Evolutionary conservation across 2,888 invertebrate species (phyloP).

Genomic region (Caenorhabditis wallacei): DNA sequence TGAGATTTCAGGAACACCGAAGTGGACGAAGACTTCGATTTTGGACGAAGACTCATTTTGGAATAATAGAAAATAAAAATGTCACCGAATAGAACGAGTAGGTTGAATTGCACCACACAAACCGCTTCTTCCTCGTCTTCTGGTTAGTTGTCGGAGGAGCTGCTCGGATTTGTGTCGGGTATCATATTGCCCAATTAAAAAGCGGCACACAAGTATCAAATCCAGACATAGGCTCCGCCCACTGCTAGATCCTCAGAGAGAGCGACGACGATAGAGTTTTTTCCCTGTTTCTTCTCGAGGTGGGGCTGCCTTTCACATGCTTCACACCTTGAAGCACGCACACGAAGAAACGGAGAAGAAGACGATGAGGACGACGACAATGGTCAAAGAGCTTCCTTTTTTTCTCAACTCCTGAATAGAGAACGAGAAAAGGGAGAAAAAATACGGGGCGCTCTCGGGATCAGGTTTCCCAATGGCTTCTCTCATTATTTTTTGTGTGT

Average conservation of each 20-base stretch:
- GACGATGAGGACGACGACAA: neutral
- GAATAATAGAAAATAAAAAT: neutral
- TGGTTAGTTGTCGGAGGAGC: constrained; percentile 48
- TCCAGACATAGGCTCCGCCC: constrained; percentile 39
- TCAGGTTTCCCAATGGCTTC: constrained; percentile 60
- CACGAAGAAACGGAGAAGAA: neutral
- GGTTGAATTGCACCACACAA: neutral
- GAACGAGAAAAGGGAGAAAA: constrained; percentile 29
- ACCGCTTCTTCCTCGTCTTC: constrained; percentile 22
- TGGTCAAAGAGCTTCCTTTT: constrained; percentile 14
- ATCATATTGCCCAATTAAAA: constrained; percentile 68
- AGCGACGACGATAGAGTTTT: constrained; percentile 38
- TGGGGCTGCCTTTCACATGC: constrained; percentile 25
- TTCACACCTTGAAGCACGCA: constrained; percentile 41
- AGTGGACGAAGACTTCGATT: constrained; percentile 60
- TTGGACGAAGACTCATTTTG: constrained; percentile 59
- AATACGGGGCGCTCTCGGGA: constrained; percentile 13
- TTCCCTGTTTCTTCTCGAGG: constrained; percentile 24
- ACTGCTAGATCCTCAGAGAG: constrained; percentile 30
- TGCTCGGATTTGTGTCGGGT: constrained; percentile 56
- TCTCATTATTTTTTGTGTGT: constrained; percentile 56
- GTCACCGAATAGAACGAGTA: neutral
- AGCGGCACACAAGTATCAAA: constrained; percentile 62
- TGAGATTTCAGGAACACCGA: constrained; percentile 62
- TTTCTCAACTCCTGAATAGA: constrained; percentile 27